Evolutionary conservation across 2,797 vertebrate species (phyloP).

Genomic region (Sphaeramia orbicularis): DNA sequence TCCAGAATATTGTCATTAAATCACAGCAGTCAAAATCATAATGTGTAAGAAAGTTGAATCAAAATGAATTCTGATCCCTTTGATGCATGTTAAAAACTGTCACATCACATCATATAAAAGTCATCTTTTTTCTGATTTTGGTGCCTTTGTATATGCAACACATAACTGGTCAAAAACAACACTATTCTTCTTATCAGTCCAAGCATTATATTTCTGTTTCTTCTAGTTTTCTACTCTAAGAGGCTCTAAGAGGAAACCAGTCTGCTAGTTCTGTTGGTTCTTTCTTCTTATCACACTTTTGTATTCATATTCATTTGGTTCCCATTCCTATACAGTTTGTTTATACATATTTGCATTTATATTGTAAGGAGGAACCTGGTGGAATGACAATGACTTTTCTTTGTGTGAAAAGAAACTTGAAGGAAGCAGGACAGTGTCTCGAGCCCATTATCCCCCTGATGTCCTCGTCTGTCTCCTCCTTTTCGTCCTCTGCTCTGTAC

Average conservation of each 20-base stretch:
- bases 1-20: background rate
- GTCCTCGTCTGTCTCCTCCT: constrained; percentile 31
- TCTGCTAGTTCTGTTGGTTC: constrained; percentile 27
- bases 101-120: background rate
- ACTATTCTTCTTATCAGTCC: constrained; percentile 17
- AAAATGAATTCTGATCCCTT: constrained; percentile 1
- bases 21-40: constrained; percentile 1
- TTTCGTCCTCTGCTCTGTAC: constrained; percentile 35
- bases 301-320: constrained; percentile 59
- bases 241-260: constrained; percentile 42
- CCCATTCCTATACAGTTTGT: constrained; percentile 44
- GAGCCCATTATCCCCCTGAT: background rate
- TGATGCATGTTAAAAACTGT: constrained; percentile 11
- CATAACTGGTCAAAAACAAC: background rate
- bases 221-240: constrained; percentile 26
- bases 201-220: constrained; percentile 12
- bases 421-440: constrained; percentile 22
- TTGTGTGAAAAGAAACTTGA: constrained; percentile 45
- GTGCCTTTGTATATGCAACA: constrained; percentile 1
- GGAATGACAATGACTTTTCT: constrained; percentile 66
- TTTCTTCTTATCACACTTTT: constrained; percentile 54
- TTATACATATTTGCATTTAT: constrained; percentile 78
- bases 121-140: background rate
- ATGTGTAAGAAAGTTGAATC: background rate
- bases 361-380: constrained; percentile 56